Base-by-base conservation (phyloP, 2,888 invertebrate species). In the Scaptomyza polygonia region DNA sequence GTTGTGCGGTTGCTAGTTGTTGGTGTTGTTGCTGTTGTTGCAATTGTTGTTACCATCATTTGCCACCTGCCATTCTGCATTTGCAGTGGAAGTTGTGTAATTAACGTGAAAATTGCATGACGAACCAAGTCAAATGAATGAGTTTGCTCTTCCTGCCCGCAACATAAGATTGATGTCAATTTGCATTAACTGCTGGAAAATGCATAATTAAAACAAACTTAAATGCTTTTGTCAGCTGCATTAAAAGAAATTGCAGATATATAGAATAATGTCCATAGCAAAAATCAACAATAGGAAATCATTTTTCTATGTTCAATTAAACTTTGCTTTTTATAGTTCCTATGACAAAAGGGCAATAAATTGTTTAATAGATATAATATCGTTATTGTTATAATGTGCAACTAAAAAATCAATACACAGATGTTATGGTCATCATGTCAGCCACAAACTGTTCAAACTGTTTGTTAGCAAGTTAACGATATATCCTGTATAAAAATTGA, bases 101-200 rank as follows among this genome's bases (percentile, higher is more conserved):
- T 83, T 83, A 87, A 85, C 82, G 86, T 87, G 58, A 71, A 87
- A 73, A 72, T 65, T 71, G 58, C 63, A 77, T 79, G 65, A 64
- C 36, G 39, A 58, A 62, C 16, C 56, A 39, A 34, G 27, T 44
- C 47, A 43, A 54, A 47, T 25, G 16, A 18, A 27, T 34, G 12
- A 53, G 21, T 40, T 34, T 16, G 16, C 39, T 1, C 9, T 39
- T 39, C 18, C 32, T n/a, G n/a, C 4, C 9, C 16, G 9, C 40
- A 30, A 11, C 45, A 27, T 25, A 44, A 44, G 21, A 30, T 52
- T 56, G 4, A 42, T 39, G 30, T 32, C 32, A 42, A 36, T 53
- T 32, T 44, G 34, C 27, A 43, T 39, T 39, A 21, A 54, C 36
- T 40, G 14, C 9, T 34, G 3, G 0, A 12, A 30, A n/a, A 48